Conservation (phyloP, 2,113 vertebrate species). For the Etheostoma cragini region DNA sequence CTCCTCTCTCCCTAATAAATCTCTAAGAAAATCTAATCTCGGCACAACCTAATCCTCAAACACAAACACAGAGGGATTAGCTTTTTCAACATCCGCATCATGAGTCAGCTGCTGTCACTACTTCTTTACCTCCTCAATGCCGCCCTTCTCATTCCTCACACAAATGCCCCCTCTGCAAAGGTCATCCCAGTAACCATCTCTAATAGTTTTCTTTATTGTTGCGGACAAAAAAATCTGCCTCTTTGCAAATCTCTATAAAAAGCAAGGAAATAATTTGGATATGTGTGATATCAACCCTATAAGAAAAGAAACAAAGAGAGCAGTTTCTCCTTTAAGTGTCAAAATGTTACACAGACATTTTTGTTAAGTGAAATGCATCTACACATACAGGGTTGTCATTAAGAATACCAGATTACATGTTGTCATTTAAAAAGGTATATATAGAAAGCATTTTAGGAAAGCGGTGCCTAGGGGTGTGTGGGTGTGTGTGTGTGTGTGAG, state of each 20-base stretch:
- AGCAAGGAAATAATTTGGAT: neutral
- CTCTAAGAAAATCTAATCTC: conserved; percentile 72
- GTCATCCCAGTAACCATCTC: neutral
- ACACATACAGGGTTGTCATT: neutral
- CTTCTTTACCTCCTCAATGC: conserved; percentile 1
- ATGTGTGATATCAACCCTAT: neutral
- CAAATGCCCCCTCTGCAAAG: neutral
- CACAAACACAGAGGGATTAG: conserved; percentile 53
- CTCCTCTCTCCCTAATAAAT: conserved; percentile 53
- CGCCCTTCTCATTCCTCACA: neutral
- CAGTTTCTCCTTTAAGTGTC: neutral
- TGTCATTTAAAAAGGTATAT: neutral
- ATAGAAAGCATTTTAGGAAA: conserved; percentile 31
- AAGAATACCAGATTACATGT: neutral
- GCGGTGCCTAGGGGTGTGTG: neutral
- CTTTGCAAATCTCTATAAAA: neutral
- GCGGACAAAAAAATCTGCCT: neutral
- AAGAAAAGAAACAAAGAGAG: neutral
- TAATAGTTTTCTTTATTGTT: neutral
- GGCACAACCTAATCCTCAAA: conserved; percentile 60
- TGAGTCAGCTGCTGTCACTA: conserved; percentile 17
- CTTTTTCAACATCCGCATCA: conserved; percentile 36
- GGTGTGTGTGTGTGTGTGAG: neutral
- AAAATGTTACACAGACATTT: neutral
- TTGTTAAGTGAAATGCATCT: neutral